A percentile compares a stretch with the other conserved stretches of the same genome.
phyloP scores from a whole-genome alignment of 37 sponge, comb jelly and placozoan species.

The Halichondria panicea region DNA sequence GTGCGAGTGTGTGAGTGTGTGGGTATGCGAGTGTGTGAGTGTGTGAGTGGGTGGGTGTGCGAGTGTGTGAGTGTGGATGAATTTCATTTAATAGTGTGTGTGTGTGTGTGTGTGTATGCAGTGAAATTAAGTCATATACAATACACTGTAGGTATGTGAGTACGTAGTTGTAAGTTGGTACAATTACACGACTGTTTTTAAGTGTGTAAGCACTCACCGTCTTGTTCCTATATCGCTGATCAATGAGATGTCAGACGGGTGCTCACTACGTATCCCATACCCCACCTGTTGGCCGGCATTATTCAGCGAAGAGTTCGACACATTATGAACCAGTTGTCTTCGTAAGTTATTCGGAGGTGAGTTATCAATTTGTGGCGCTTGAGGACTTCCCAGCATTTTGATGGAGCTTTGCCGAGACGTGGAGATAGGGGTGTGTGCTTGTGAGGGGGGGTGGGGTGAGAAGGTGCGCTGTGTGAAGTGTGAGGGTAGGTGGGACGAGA shows the following conservation, averaged over 20 bases:
- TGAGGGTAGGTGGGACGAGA: background rate
- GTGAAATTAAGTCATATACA: no score
- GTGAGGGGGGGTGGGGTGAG: background rate
- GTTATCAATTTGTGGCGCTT: background rate
- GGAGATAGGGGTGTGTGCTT: background rate
- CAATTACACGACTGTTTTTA: no score
- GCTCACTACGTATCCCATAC: background rate
- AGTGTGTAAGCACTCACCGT: no score
- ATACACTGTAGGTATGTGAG: no score
- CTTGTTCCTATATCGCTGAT: background rate
- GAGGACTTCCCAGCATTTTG: background rate
- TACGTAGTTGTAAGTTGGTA: no score
- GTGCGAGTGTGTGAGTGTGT: no score
- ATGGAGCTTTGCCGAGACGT: background rate
- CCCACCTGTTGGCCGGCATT: no score
- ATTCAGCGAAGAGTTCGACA: background rate
- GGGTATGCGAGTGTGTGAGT: no score
- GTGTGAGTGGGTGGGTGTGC: no score
- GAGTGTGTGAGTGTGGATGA: no score
- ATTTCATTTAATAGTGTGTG: no score
- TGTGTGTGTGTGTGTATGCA: no score
- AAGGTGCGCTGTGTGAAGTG: background rate
- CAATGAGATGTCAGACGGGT: background rate
- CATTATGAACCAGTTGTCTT: background rate
- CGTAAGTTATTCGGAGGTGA: background rate